These are phyloP conservation scores for Heteractis magnifica DNA, from an alignment of 92 coral and sea anemone genomes.

Conservation along the genomic window DNA sequence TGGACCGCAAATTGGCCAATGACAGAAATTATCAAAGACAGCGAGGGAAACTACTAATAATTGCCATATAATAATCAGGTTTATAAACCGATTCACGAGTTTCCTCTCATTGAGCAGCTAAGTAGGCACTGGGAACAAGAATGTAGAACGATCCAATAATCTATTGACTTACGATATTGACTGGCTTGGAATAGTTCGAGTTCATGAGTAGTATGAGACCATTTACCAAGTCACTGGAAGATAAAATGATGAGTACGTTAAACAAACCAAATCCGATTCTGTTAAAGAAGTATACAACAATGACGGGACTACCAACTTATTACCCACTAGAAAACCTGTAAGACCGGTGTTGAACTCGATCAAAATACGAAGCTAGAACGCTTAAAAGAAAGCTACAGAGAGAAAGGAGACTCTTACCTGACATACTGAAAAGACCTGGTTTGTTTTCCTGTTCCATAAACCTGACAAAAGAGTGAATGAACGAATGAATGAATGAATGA, in stretches of 20 bases:
- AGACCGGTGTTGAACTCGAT: no score
- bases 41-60: no score
- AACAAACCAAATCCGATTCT: not conserved
- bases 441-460: constrained; percentile 89
- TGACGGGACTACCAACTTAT: no score
- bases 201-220: constrained; percentile 93
- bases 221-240: constrained; percentile 83
- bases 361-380: no score
- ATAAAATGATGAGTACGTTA: not conserved
- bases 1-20: no score
- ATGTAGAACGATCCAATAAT: not conserved
- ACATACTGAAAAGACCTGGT: constrained; percentile 97
- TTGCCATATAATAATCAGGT: no score
- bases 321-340: no score
- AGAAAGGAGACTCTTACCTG: constrained; percentile 53
- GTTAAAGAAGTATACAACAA: no score
- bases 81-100: no score
- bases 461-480: constrained; percentile 40
- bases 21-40: no score
- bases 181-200: constrained; percentile 84
- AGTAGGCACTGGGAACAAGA: not conserved
- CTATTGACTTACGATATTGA: constrained; percentile 75
- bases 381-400: no score
- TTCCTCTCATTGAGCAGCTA: no score
- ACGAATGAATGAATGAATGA: not conserved